Conservation (phyloP, 2,888 invertebrate species). For the Trichacis sp. region DNA sequence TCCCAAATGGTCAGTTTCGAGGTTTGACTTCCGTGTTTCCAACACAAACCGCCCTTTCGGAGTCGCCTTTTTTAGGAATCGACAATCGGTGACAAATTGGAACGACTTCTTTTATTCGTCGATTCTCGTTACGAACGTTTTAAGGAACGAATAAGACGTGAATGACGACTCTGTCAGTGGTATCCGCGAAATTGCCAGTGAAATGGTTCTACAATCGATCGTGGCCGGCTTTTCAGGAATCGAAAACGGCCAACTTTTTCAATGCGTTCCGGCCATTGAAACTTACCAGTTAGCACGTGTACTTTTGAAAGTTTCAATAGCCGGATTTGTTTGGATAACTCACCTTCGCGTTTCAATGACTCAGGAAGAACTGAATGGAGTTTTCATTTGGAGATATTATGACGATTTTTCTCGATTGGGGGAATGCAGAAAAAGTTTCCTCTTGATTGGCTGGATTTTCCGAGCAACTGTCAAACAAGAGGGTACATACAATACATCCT, state of each 20-base stretch:
- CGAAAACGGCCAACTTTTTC: neutral
- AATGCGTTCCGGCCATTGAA: neutral
- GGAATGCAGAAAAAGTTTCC: no score
- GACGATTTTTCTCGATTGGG: neutral
- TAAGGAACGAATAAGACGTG: slow-evolving; percentile 10
- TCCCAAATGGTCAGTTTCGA: slow-evolving; percentile 22
- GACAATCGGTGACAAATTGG: slow-evolving; percentile 36
- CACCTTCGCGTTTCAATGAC: neutral
- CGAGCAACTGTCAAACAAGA: no score
- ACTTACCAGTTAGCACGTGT: neutral
- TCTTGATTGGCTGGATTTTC: no score
- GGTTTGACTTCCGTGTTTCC: slow-evolving; percentile 50
- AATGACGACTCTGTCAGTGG: slow-evolving; percentile 21
- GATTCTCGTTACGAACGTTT: slow-evolving; percentile 27
- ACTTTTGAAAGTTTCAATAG: neutral
- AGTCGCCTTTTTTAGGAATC: no score
- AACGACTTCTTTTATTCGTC: slow-evolving; percentile 20
- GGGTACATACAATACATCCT: no score
- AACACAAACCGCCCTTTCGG: slow-evolving; percentile 64
- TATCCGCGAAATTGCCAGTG: neutral
- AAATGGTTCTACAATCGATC: neutral
- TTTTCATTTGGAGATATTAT: neutral
- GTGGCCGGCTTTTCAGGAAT: neutral
- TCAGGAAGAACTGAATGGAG: neutral
- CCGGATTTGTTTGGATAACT: no score